Evolutionary conservation across 2,797 vertebrate genomes (phyloP), one percentile per base, ranked within the genome.

Genomic region (Lateolabrax maculatus): DNA sequence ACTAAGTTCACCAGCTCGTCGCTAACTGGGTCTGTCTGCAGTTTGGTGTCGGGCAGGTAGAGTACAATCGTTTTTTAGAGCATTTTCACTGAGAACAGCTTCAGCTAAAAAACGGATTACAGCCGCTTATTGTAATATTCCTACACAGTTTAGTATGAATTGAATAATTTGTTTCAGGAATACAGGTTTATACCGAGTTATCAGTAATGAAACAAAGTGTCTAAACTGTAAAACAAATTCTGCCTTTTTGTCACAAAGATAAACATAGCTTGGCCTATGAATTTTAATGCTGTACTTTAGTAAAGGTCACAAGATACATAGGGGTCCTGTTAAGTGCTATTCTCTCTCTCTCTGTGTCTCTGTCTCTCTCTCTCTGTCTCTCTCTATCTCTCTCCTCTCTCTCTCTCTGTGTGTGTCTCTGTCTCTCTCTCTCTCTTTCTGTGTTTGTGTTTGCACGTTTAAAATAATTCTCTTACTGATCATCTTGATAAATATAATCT

Each of bases 251-350:
- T 75, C 58, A 51, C 51, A 61, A 79, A 85, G 57, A 85, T 58
- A 71, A 83, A 84, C 79, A 78, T 13, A 7, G 53, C 9, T 37
- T 62, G 48, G 71, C 61, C 36, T 62, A 62, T 87, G 77, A 73
- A 89, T 88, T 85, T 63, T 81, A 84, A 88, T 84, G 77, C 53
- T 56, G 67, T 73, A 55, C 70, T 79, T 70, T 49, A 48, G 52
- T 71, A 85, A 87, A 83, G 79, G 82, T 81, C 81, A 83, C 56
- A 63, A 11, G 19, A 43, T 69, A 80, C 52, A 51, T 71, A 62
- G 64, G 71, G 56, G 61, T 85, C 69, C 46, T 77, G 60, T 52
- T 69, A 53, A 49, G 46, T 57, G 46, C 13, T 61, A 3, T n/a
- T n/a, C n/a, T n/a, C n/a, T n/a, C n/a, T n/a, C n/a, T n/a, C 3